These are phyloP conservation scores for Muscicapa comitata DNA, from an alignment of 2,797 vertebrate species.

Conservation along the genomic window DNA sequence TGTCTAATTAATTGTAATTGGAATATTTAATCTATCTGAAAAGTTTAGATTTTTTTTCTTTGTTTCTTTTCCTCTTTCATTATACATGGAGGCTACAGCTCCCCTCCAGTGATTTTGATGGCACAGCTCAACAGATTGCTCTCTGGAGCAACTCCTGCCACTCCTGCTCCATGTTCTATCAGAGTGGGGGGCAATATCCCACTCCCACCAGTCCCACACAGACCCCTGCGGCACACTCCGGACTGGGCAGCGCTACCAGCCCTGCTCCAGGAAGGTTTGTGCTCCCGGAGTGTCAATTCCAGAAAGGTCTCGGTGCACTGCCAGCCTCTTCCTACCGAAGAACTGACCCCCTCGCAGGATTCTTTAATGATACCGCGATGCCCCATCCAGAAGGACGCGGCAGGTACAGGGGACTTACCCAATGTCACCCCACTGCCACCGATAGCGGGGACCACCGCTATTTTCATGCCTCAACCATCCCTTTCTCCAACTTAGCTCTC, in stretches of 20 bases:
- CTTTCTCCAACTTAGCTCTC: background rate
- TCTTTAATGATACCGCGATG: background rate
- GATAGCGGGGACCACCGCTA: background rate
- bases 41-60: background rate
- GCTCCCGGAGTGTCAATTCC: background rate
- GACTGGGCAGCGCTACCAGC: accelerated
- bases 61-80: background rate
- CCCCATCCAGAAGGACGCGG: background rate
- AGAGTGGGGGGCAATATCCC: accelerated
- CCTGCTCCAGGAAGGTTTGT: background rate
- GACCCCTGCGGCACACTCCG: background rate
- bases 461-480: background rate
- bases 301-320: background rate
- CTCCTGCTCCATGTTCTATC: background rate
- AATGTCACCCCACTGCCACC: background rate
- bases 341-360: background rate
- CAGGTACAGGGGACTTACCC: background rate
- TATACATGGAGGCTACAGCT: background rate
- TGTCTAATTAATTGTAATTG: background rate
- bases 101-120: background rate
- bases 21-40: background rate
- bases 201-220: accelerated
- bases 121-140: constrained; percentile 39
- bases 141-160: background rate
- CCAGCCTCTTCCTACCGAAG: background rate